Evolutionary conservation across 2,797 vertebrate species (phyloP), one percentile per base, ranked within the genome.

Genomic region (Clarias fuscus): DNA sequence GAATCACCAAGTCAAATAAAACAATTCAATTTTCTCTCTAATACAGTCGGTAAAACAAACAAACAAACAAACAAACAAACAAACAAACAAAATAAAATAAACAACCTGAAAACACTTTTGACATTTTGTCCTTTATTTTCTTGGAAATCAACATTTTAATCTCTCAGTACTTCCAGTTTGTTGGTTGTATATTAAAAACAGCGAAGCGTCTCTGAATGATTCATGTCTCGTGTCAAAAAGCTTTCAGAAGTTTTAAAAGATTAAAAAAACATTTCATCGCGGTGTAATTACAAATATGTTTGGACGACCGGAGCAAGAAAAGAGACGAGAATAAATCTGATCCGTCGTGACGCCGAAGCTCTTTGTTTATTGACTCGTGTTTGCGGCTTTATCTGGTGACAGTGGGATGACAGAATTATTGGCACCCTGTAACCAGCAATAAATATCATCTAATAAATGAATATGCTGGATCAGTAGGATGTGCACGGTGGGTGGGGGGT

Each of bases 321-420:
- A 88, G 77, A 61, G 83, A 75, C 58, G 65, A 22, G 18, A 65
- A 73, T 70, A 80, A 85, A 86, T 85, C 83, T 83, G 37, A 85
- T 82, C 81, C 18, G 65, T 85, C 33, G 62, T 61, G 30, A 27
- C n/a, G 24, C 37, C 37, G 53, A n/a, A 18, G 84, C 82, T 80
- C 59, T 53, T 37, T 85, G 76, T 65, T 33, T 84, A 70, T 73
- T 59, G 48, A 22, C 88, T 84, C 78, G 83, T 86, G 82, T 79
- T 84, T 77, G 85, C 82, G 73, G 83, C 67, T 87, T 84, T 33
- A 61, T n/a, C 68, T 75, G 83, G 82, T 88, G 84, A 84, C 85
- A 82, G 20, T 83, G 72, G 86, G 71, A 48, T 75, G 48, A 30
- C 73, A 17, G n/a, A 76, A 56, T 56, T 53, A 53, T 56, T 56